A percentile compares a stretch with the other conserved stretches of the same genome.
These are phyloP conservation scores for Phasia obesa DNA, from an alignment of 2,888 invertebrate species.

Conservation along the genomic window DNA sequence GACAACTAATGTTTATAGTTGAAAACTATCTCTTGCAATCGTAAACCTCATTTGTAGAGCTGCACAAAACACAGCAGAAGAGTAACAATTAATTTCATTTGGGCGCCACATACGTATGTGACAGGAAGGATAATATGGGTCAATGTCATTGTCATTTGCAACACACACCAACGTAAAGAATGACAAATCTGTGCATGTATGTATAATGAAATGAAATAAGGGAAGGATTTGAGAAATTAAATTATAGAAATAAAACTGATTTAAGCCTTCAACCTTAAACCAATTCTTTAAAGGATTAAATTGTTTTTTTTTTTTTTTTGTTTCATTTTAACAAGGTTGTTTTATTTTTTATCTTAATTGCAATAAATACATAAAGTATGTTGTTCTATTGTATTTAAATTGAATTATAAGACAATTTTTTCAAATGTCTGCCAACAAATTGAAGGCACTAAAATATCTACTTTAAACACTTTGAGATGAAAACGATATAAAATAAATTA, in stretches of 20 bases:
- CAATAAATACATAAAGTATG: neutral
- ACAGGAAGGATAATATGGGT: constrained; percentile 69
- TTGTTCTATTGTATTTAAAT: neutral
- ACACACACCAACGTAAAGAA: constrained; percentile 7
- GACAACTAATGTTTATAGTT: too few species aligned
- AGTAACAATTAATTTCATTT: constrained; percentile 69
- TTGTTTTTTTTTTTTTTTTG: constrained; percentile 9
- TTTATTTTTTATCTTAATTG: neutral
- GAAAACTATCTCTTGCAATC: constrained; percentile 10
- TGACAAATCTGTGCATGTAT: constrained; percentile 9
- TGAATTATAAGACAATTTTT: constrained; percentile 3
- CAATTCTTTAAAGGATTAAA: neutral
- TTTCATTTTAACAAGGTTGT: neutral
- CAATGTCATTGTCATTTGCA: constrained; percentile 62
- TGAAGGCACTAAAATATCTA: constrained; percentile 27
- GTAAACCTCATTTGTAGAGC: constrained; percentile 35
- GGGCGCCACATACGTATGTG: constrained; percentile 60
- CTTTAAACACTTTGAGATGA: constrained; percentile 22
- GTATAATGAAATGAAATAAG: constrained; percentile 10
- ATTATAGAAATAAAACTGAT: constrained; percentile 35
- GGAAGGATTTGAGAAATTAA: constrained; percentile 37
- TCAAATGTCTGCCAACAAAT: constrained; percentile 6
- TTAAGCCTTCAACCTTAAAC: neutral
- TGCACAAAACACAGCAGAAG: constrained; percentile 48
- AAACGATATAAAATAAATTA: constrained; percentile 6